These are phyloP conservation scores for Setophaga kirtlandii DNA, from an alignment of 2,113 vertebrate genomes.

Conservation along the genomic window DNA sequence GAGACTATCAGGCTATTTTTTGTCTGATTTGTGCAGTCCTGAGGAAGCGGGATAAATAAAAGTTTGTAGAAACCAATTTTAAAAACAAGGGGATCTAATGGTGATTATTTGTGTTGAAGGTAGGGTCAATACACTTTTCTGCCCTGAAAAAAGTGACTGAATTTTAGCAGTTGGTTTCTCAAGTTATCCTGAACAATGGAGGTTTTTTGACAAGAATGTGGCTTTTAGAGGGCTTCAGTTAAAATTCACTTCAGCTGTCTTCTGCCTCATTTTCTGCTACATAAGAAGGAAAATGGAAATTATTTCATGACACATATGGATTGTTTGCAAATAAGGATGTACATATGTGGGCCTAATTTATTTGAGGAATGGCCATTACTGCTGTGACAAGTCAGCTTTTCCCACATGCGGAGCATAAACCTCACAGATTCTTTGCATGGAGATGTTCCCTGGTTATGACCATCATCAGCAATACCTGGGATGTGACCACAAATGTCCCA, in stretches of 20 bases:
- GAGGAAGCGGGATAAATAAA: not conserved
- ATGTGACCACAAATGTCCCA: not conserved
- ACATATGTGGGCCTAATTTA: not conserved
- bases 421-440: rapidly evolving
- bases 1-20: not conserved
- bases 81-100: not conserved
- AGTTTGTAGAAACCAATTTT: not conserved
- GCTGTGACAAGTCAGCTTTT: not conserved
- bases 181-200: not conserved
- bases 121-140: not conserved
- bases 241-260: not conserved
- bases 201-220: not conserved
- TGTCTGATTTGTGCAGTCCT: not conserved
- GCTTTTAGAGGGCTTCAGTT: not conserved
- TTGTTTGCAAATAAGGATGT: not conserved
- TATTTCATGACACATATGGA: not conserved
- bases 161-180: not conserved
- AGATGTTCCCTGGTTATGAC: rapidly evolving
- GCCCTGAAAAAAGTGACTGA: not conserved
- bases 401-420: not conserved
- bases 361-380: not conserved
- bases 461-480: not conserved
- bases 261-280: not conserved
- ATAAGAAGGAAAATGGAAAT: not conserved
- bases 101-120: not conserved